Base-by-base conservation (phyloP, 2,113 vertebrate species). In the Semicossyphus pulcher region DNA sequence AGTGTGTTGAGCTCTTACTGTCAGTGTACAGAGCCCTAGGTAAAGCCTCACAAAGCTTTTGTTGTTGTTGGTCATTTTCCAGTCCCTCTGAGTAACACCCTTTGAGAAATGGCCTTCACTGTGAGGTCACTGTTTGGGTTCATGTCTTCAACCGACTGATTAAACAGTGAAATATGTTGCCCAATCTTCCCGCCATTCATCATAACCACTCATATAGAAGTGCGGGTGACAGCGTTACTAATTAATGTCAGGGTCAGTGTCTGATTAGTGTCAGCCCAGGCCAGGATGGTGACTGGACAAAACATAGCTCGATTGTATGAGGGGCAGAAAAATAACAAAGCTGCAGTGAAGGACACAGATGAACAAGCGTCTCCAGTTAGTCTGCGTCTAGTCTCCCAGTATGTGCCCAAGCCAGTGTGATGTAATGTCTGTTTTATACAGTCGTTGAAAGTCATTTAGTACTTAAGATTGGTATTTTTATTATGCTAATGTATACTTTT, bases 211-310 rank as follows among this genome's bases (percentile, higher is more conserved):
- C n/a, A 31, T 10, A 29, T 61, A 12, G 36, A 44, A 54, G 36
- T 45, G 48, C 10, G 26, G 15, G 7, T 44, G 62, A 59, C 62
- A 76, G 36, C 53, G 9, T 51, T 20, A 25, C 52, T 51, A 66
- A 76, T 76, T 32, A 29, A 34, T 61, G 16, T 21, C 54, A 47
- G 34, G 47, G 56, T 54, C 62, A 23, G 11, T 16, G 36, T 68
- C 20, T 41, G 47, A 72, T 41, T 47, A 23, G 34, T 42, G 61
- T 41, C 52, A 25, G 10, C 58, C 25, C 23, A 12, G 29, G 44
- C 8, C 15, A 1, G 60, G 12, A 12, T 20, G 5, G 23, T 44
- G 23, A 45, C 39, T 28, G 41, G 21, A 32, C 39, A 54, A 37
- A 44, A 14, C 25, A 32, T 2, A 52, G 31, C 34, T 31, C 10